phyloP scores from a whole-genome alignment of 2,888 invertebrate genomes.

The Craniophora ligustri region DNA sequence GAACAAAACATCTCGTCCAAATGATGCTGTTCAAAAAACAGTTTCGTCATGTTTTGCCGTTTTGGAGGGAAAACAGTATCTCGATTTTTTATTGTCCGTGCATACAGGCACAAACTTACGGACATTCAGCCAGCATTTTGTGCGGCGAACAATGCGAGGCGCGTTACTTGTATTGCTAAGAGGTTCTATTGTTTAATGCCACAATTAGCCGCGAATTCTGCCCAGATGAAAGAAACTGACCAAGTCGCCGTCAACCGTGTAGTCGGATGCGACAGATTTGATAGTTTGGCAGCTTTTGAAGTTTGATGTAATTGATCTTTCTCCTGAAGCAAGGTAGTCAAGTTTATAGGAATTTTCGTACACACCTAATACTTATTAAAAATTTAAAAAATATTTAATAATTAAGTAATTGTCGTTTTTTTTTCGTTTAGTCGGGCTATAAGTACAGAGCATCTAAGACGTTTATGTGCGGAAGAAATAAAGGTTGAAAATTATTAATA shows the following conservation, averaged over 20 bases:
- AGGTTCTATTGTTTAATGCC: constrained; percentile 88
- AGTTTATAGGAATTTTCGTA: too few relatives aligned
- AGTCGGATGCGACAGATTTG: constrained; percentile 55
- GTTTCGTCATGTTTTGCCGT: constrained; percentile 50
- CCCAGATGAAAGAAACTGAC: constrained; percentile 85
- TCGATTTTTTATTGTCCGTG: constrained; percentile 58
- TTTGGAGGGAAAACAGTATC: constrained; percentile 57
- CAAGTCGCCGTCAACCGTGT: constrained; percentile 71
- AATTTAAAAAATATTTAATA: too few relatives aligned
- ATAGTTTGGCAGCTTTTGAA: constrained; percentile 49
- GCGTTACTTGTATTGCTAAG: constrained; percentile 79
- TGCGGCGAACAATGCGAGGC: constrained; percentile 66
- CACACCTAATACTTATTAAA: too few relatives aligned
- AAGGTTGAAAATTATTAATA: too few relatives aligned
- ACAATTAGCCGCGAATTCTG: constrained; percentile 84
- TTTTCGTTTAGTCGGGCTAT: too few relatives aligned
- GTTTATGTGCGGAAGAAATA: too few relatives aligned
- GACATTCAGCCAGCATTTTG: constrained; percentile 62
- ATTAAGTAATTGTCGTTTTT: not conserved
- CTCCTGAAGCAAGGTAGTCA: too few relatives aligned
- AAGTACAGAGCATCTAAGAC: too few relatives aligned
- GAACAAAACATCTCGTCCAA: constrained; percentile 49
- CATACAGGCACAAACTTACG: constrained; percentile 52
- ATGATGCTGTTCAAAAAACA: constrained; percentile 55
- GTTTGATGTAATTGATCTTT: too few relatives aligned